These are phyloP conservation scores for Poeciliopsis prolifica DNA, from an alignment of 2,113 vertebrate genomes.

Conservation along the genomic window DNA sequence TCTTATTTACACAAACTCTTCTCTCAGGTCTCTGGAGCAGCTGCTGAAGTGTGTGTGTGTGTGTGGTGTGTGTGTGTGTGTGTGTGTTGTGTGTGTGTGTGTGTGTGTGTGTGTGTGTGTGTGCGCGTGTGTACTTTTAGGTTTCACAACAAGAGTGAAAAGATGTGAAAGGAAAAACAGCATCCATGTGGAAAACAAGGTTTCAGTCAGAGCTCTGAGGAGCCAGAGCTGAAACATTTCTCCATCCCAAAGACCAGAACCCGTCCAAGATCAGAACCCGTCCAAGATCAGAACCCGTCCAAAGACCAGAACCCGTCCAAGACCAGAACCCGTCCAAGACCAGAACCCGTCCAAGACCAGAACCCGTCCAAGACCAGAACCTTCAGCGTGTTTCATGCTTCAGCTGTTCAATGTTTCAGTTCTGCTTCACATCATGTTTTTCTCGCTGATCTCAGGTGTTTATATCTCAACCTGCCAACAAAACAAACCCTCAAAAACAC, in stretches of 20 bases:
- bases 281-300: background rate
- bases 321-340: background rate
- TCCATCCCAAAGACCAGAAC: background rate
- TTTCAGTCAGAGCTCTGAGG: background rate
- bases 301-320: too few relatives aligned
- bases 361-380: too few relatives aligned
- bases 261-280: too few relatives aligned
- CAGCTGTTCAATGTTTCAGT: too few relatives aligned
- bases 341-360: background rate
- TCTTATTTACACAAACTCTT: background rate
- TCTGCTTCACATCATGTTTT: background rate
- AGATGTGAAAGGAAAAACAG: background rate
- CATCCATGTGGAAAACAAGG: background rate
- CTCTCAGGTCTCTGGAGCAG: background rate
- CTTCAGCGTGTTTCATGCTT: too few relatives aligned
- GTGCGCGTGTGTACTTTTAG: too few relatives aligned
- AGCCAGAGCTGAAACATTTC: background rate
- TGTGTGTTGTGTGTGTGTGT: too few relatives aligned
- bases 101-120: too few relatives aligned
- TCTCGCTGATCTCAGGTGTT: background rate
- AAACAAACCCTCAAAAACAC: background rate
- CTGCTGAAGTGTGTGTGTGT: too few relatives aligned
- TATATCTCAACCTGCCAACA: background rate
- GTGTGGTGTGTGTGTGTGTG: too few relatives aligned
- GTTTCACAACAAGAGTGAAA: background rate